Conservation (phyloP, 2,888 invertebrate species). For the Stenurella melanura region DNA sequence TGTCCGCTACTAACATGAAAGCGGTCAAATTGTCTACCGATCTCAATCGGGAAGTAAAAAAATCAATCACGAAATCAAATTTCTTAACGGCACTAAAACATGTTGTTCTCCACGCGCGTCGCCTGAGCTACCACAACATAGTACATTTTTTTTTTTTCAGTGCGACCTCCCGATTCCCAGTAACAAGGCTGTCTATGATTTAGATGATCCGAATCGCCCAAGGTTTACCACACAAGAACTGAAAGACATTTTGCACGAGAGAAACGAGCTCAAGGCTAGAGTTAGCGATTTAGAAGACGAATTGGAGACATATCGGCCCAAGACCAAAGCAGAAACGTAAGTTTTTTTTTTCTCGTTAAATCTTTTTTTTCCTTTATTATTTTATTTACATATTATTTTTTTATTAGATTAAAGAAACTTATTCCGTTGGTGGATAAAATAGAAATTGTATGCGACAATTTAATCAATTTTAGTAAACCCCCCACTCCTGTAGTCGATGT, state of each 20-base stretch:
- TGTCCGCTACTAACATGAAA: no score
- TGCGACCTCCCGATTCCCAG: conserved; percentile 74
- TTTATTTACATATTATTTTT: conserved; percentile 49
- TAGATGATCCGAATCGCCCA: conserved; percentile 85
- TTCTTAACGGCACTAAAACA: no score
- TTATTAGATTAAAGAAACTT: conserved; percentile 56
- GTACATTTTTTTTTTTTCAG: no score
- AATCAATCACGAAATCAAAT: no score
- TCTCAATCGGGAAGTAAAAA: no score
- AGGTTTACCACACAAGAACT: conserved; percentile 90
- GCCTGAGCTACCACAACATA: no score
- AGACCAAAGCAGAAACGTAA: conserved; percentile 74
- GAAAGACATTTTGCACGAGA: conserved; percentile 90
- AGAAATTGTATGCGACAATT: conserved; percentile 62
- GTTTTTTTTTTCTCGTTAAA: conserved; percentile 54
- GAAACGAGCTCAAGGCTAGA: conserved; percentile 94
- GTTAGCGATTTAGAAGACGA: conserved; percentile 96
- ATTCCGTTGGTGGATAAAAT: conserved; percentile 62
- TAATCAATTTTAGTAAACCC: conserved; percentile 48
- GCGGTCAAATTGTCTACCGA: no score
- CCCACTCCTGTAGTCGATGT: conserved; percentile 41
- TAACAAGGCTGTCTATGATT: conserved; percentile 77
- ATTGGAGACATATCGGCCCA: conserved; percentile 83
- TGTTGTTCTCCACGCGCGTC: no score
- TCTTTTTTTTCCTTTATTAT: conserved; percentile 21